Conservation (phyloP, 2,113 vertebrate genomes). For the Aspiorhynchus laticeps region DNA sequence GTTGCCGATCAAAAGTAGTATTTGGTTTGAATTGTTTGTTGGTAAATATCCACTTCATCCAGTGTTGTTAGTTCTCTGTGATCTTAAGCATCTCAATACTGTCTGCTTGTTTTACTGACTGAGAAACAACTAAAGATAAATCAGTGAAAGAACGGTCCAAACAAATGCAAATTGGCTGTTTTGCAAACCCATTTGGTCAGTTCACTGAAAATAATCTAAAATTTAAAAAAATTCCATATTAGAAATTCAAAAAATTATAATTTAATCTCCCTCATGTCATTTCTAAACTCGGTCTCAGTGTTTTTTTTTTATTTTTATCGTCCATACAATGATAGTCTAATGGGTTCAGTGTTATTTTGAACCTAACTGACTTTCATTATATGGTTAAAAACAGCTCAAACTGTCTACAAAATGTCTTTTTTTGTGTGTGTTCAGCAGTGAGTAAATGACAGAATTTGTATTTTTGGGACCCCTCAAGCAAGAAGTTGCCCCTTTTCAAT, state of each 20-base stretch:
- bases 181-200: too few relatives aligned
- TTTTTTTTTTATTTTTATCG: not conserved
- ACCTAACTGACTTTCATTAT: not conserved
- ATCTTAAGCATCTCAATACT: too few relatives aligned
- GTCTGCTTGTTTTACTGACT: too few relatives aligned
- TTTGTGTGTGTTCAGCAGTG: not conserved
- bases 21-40: too few relatives aligned
- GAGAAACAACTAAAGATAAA: too few relatives aligned
- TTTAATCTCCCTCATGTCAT: not conserved
- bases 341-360: not conserved
- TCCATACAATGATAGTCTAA: not conserved
- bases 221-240: too few relatives aligned
- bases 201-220: not conserved
- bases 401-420: not conserved
- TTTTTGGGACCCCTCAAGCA: not conserved
- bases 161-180: too few relatives aligned
- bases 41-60: too few relatives aligned
- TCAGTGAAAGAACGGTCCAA: too few relatives aligned
- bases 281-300: not conserved
- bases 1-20: too few relatives aligned
- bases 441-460: not conserved
- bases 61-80: too few relatives aligned
- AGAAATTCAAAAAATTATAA: too few relatives aligned
- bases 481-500: not conserved
- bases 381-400: not conserved